Conservation (phyloP, 2,113 vertebrate species). For the Carassius carassius region DNA sequence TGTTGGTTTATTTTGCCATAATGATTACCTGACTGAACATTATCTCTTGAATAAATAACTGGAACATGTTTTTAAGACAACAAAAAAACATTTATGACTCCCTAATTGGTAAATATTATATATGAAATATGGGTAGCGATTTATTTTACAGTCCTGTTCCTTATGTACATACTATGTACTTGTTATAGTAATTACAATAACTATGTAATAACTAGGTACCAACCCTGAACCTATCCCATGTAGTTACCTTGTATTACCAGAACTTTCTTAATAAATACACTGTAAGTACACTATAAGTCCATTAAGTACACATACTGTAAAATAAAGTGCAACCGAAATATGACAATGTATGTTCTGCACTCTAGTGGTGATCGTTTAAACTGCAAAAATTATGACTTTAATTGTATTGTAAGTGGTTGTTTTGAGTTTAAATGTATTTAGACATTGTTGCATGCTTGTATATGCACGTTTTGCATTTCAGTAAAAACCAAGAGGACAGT, state of each 20-base stretch:
- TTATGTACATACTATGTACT: too few species aligned
- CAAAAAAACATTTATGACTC: too few species aligned
- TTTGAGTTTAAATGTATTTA: background rate
- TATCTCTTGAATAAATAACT: background rate
- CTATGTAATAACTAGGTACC: too few species aligned
- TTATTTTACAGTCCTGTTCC: too few species aligned
- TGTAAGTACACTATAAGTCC: too few species aligned
- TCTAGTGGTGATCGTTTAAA: conserved; percentile 43
- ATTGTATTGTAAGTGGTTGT: background rate
- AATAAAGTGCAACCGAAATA: background rate
- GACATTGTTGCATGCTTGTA: background rate
- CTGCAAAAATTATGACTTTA: background rate
- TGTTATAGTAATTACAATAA: too few species aligned
- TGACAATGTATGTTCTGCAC: background rate
- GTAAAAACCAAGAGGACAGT: conserved; percentile 85
- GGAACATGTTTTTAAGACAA: background rate
- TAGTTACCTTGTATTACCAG: too few species aligned
- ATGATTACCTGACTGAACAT: background rate
- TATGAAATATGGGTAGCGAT: too few species aligned
- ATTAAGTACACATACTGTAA: too few species aligned
- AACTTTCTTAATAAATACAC: too few species aligned
- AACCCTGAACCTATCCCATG: too few species aligned
- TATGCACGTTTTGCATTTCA: conserved; percentile 58
- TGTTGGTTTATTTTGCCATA: background rate
- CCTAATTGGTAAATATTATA: too few species aligned